Percentiles rank a stretch among this genome's conserved stretches.
Conservation (phyloP, 2,797 vertebrate genomes). For the Acipenser oxyrinchus region DNA sequence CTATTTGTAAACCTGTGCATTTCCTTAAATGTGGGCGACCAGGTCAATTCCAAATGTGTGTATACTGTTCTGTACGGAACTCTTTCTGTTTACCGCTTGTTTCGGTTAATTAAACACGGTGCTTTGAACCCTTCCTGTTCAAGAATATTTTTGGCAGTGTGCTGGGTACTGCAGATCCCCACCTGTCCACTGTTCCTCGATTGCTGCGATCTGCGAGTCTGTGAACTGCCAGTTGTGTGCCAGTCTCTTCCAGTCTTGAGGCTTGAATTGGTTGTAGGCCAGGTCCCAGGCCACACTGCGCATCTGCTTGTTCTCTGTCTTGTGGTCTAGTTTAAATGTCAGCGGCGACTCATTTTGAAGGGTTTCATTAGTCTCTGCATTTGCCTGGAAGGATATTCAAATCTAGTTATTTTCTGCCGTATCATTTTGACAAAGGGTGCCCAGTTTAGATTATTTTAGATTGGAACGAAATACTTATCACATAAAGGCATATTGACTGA, state of each 20-base stretch:
- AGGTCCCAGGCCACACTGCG: slow-evolving; percentile 67
- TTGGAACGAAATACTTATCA: not conserved
- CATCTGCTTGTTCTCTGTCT: slow-evolving; percentile 62
- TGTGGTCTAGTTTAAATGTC: slow-evolving; percentile 74
- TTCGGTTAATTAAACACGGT: too few relatives aligned
- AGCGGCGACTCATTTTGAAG: slow-evolving; percentile 14
- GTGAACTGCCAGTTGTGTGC: slow-evolving; percentile 75
- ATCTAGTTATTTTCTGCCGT: slow-evolving; percentile 14
- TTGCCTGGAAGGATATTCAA: slow-evolving; percentile 29
- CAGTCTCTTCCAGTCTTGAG: slow-evolving; percentile 73
- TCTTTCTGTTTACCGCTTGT: too few relatives aligned
- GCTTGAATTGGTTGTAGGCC: slow-evolving; percentile 68
- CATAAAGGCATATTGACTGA: slow-evolving; percentile 18
- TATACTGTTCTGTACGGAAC: too few relatives aligned
- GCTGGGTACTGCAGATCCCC: slow-evolving; percentile 7
- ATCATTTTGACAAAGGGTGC: not conserved
- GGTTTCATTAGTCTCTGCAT: not conserved
- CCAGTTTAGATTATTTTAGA: slow-evolving; percentile 1
- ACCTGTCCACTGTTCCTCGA: slow-evolving; percentile 71
- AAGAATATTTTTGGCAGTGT: not conserved
- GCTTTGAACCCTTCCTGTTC: too few relatives aligned
- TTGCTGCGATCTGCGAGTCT: slow-evolving; percentile 67
- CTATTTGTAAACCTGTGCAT: too few relatives aligned
- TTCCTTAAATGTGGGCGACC: too few relatives aligned
- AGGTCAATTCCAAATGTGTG: too few relatives aligned